These are phyloP conservation scores for Chaitophorus viminalis DNA, from an alignment of 2,888 invertebrate species.

Conservation along the genomic window DNA sequence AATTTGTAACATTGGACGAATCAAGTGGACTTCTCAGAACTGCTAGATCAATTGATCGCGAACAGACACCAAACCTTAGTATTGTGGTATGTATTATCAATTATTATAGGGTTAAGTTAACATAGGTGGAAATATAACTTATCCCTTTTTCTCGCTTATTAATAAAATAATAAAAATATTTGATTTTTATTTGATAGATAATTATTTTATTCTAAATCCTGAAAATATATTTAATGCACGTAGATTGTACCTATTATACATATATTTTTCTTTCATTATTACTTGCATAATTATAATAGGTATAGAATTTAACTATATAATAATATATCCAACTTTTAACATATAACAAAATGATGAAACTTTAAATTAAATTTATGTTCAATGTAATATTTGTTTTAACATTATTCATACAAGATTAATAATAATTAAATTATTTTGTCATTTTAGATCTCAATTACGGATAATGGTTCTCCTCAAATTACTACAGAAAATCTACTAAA, in stretches of 20 bases:
- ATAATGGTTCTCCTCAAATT: constrained; percentile 86
- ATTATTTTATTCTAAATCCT: too few relatives aligned
- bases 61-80: constrained; percentile 79
- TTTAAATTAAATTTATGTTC: neutral
- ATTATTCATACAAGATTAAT: neutral
- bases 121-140: neutral
- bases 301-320: neutral
- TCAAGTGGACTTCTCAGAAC: constrained; percentile 84
- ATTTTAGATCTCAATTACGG: constrained; percentile 80
- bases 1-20: constrained; percentile 80
- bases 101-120: neutral
- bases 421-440: constrained; percentile 45
- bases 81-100: constrained; percentile 70
- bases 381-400: neutral
- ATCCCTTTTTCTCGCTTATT: too few relatives aligned
- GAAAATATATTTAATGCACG: too few relatives aligned
- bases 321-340: neutral
- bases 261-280: too few relatives aligned
- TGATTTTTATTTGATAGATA: too few relatives aligned
- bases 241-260: too few relatives aligned
- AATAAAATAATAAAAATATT: too few relatives aligned
- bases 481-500: constrained; percentile 81
- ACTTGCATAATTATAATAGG: too few relatives aligned
- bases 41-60: constrained; percentile 83
- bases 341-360: neutral